Evolutionary conservation across 2,888 invertebrate species (phyloP).

Genomic region (Himalopsyche japonica): DNA sequence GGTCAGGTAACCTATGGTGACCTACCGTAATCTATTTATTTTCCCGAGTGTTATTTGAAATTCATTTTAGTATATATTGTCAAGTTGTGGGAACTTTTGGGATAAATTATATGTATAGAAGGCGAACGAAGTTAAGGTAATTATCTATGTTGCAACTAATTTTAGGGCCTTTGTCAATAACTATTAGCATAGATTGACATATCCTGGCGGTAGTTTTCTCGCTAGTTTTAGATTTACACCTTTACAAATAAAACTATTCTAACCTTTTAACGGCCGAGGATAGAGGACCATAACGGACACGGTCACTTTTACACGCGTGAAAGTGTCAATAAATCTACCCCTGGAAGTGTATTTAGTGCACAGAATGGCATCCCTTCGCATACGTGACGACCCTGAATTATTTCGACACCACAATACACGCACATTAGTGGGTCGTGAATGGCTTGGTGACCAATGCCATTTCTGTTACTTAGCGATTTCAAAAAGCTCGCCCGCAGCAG

Average conservation of each 20-base stretch:
- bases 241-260: background rate
- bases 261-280: background rate
- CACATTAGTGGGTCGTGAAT: slow-evolving; percentile 21
- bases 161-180: no score
- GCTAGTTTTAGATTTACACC: background rate
- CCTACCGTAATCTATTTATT: no score
- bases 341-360: slow-evolving; percentile 2
- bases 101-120: no score
- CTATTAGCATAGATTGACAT: no score
- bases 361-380: background rate
- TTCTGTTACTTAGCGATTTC: background rate
- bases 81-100: no score
- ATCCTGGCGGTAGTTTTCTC: background rate
- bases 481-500: background rate
- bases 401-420: slow-evolving; percentile 16
- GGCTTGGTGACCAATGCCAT: slow-evolving; percentile 11
- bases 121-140: no score
- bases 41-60: no score
- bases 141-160: no score
- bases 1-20: no score
- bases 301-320: background rate
- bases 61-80: no score
- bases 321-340: background rate
- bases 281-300: background rate
- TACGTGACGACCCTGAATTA: slow-evolving; percentile 19